Base-by-base conservation (phyloP, 2,113 vertebrate species). In the Salminus brasiliensis region DNA sequence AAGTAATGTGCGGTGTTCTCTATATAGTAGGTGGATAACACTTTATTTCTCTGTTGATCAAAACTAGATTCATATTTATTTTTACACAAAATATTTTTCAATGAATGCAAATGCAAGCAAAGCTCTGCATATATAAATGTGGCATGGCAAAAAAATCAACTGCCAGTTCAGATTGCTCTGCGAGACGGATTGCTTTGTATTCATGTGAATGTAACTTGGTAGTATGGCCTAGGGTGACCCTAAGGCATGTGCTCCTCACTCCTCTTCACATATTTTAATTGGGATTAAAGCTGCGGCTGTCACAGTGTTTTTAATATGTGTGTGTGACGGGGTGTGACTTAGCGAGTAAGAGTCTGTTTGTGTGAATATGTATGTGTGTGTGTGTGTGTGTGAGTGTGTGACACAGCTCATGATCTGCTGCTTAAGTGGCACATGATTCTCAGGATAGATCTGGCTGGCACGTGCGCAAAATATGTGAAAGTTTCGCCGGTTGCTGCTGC, bases 361-460 rank as follows among this genome's bases (percentile, higher is more conserved):
- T 74, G 18, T 72, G 47, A 53, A 18, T 27, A 70, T 72, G 47
- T 72, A 18, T 27, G 73, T 72, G 41, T 41, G 59, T 53, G 29
- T 63, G 60, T 18, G 79, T 74, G 47, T 47, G 59, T 53, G 29
- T 63, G 60, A n/a, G 81, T 10, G 8, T 34, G 52, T 1, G 4
- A 69, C 0, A 21, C 39, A 72, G 78, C 45, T 71, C 59, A 60
- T 77, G 57, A 86, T 84, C 77, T 80, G 7, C 75, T 32, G 34
- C 55, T 57, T 79, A 81, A 79, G 65, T 34, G 63, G 82, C 79
- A 81, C 74, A 49, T 59, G 76, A 80, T 74, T 85, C 57, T 65
- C 74, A 74, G 60, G 63, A 72, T 76, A 77, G 49, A 75, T 68
- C 78, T 80, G 78, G 53, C 60, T 82, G 84, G 72, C 55, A 10